Percentiles rank a stretch among this genome's conserved stretches.
Conservation (phyloP, 2,113 vertebrate genomes). For the Ceyx cyanopectus region DNA sequence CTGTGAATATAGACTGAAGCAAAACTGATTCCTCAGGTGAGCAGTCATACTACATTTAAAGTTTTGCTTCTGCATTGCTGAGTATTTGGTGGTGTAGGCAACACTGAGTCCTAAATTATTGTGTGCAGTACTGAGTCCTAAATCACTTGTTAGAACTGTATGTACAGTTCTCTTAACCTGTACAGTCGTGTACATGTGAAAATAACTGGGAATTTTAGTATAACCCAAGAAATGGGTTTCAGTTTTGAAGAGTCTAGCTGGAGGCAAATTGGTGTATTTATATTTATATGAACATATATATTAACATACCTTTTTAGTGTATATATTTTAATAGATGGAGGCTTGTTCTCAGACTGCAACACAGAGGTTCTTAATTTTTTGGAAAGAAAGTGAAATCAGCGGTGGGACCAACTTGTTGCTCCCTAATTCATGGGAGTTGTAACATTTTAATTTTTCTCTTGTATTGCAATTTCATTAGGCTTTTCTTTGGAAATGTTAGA, state of each 20-base stretch:
- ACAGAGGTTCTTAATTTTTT: not conserved
- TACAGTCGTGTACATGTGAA: not conserved
- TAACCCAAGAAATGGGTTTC: not conserved
- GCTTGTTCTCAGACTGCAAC: not conserved
- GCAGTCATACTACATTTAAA: not conserved
- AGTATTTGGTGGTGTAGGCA: not conserved
- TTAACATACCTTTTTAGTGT: not conserved
- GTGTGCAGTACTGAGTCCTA: not conserved
- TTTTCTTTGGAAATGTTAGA: not conserved
- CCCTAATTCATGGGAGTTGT: not conserved
- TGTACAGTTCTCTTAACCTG: too few species aligned
- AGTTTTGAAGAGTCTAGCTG: not conserved
- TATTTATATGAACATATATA: not conserved
- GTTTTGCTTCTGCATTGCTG: not conserved
- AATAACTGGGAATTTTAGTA: not conserved
- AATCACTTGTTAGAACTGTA: not conserved
- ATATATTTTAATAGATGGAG: not conserved
- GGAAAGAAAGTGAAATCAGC: not conserved
- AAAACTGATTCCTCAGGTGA: not conserved
- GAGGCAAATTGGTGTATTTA: not conserved
- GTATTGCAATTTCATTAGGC: not conserved
- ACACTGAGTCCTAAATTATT: not conserved
- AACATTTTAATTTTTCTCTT: not conserved
- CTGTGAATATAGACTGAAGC: not conserved
- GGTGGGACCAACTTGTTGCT: not conserved